phyloP scores from a whole-genome alignment of 2,888 invertebrate species.

The Piscicola geometra region DNA sequence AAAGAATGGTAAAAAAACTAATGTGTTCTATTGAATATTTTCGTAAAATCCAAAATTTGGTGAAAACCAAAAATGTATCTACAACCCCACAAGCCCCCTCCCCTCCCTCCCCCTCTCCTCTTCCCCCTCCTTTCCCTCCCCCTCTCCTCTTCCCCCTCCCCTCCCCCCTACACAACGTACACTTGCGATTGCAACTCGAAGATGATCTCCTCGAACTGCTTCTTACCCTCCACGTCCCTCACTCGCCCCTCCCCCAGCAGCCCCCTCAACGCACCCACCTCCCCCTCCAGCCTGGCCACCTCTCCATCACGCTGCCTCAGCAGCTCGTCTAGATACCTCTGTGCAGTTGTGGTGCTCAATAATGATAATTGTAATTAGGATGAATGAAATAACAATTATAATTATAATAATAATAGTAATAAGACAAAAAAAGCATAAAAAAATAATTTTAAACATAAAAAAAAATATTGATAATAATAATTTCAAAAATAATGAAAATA shows the following conservation, averaged over 20 bases:
- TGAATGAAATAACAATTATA: conserved; percentile 7
- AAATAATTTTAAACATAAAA: neutral
- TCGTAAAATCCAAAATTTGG: too few relatives aligned
- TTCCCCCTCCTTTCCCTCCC: too few relatives aligned
- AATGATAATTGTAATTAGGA: neutral
- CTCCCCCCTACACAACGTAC: too few relatives aligned
- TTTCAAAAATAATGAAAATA: neutral
- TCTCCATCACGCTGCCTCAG: conserved; percentile 46
- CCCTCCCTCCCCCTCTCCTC: too few relatives aligned
- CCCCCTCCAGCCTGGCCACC: conserved; percentile 42
- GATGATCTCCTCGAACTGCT: conserved; percentile 36
- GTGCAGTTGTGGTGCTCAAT: too few relatives aligned
- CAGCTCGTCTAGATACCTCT: conserved; percentile 49
- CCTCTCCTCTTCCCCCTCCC: too few relatives aligned
- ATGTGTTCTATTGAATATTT: too few relatives aligned
- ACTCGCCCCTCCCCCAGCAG: conserved; percentile 42
- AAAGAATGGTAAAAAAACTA: neutral
- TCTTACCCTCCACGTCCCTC: conserved; percentile 28
- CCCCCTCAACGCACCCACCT: conserved; percentile 9
- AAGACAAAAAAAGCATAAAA: neutral
- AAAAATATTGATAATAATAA: too few relatives aligned
- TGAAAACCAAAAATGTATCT: too few relatives aligned
- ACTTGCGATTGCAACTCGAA: conserved; percentile 37
- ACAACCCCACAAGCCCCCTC: too few relatives aligned
- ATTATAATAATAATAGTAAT: too few relatives aligned